Evolutionary conservation across 2,797 vertebrate species (phyloP).

Genomic region (Anolis apletophallus): DNA sequence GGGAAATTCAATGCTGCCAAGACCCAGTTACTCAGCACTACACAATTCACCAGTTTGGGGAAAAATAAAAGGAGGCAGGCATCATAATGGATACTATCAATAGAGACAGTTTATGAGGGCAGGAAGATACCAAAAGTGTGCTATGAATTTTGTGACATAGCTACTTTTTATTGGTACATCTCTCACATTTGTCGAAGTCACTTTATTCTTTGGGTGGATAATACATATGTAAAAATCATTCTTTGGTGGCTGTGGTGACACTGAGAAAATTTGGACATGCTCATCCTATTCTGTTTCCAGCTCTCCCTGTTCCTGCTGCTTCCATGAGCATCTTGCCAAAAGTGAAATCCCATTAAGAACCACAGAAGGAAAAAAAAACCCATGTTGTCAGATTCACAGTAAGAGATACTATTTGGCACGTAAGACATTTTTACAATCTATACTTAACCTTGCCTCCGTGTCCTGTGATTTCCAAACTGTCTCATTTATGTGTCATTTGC

Average conservation of each 20-base stretch:
- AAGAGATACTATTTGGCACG: too few relatives aligned
- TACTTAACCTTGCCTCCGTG: background rate
- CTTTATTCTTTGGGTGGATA: background rate
- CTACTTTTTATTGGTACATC: background rate
- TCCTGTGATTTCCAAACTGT: background rate
- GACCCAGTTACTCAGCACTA: background rate
- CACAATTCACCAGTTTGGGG: background rate
- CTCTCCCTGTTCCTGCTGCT: background rate
- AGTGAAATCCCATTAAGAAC: constrained; percentile 5
- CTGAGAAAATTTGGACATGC: background rate
- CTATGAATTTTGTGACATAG: background rate
- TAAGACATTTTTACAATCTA: too few relatives aligned
- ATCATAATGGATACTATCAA: background rate
- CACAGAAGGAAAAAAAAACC: background rate
- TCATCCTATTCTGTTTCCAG: constrained; percentile 7
- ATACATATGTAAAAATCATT: background rate
- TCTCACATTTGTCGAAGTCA: background rate
- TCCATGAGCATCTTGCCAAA: constrained; percentile 9
- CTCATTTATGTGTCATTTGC: background rate
- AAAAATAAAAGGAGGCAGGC: too few relatives aligned
- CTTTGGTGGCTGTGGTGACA: background rate
- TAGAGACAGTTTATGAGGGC: background rate
- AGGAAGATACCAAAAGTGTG: background rate
- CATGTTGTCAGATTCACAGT: too few relatives aligned
- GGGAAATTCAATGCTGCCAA: background rate